Conservation (phyloP, 2,888 invertebrate species). For the Nephrotoma flavescens region DNA sequence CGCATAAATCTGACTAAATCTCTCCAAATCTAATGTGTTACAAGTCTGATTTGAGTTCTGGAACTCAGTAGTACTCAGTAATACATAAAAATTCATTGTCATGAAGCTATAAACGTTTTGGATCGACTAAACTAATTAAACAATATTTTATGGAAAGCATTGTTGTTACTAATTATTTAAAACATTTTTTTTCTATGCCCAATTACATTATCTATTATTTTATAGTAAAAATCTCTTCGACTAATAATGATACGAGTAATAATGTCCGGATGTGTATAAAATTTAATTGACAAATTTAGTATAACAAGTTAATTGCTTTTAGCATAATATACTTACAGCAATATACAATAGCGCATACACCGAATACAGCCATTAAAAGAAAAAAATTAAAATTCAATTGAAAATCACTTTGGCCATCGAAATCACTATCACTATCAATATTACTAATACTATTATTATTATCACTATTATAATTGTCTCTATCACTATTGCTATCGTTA, state of each 20-base stretch:
- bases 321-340: conserved; percentile 33
- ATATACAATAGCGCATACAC: conserved; percentile 37
- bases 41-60: no score
- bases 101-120: no score
- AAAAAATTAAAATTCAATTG: conserved; percentile 16
- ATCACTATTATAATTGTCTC: neutral
- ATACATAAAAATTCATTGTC: no score
- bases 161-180: neutral
- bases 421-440: neutral
- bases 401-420: neutral
- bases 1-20: no score
- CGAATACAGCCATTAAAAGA: conserved; percentile 32
- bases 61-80: no score
- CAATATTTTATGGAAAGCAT: neutral
- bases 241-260: neutral
- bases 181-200: neutral
- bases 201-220: neutral
- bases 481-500: neutral
- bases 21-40: no score
- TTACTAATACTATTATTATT: neutral
- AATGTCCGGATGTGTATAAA: neutral
- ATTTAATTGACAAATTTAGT: neutral
- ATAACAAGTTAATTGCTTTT: neutral
- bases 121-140: neutral
- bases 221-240: neutral